Base-by-base conservation (phyloP, 2,113 vertebrate species). In the Polypterus bichir region DNA sequence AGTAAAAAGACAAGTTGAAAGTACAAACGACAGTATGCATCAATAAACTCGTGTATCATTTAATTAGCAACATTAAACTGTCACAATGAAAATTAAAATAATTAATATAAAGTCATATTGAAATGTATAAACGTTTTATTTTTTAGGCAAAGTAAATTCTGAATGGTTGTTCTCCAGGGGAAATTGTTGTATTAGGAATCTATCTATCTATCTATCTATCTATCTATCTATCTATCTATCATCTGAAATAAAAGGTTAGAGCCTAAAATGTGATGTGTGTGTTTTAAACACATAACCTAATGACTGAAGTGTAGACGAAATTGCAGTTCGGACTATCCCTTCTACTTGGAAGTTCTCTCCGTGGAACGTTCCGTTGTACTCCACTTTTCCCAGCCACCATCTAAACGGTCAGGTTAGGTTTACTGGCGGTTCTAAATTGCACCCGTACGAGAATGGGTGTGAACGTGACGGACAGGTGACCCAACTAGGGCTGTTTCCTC, bases 11-110 rank as follows among this genome's bases (percentile, higher is more conserved):
- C 11, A 60, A 66, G 46, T 60, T 62, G 54, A 76, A 62, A 78
- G 78, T 68, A 65, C 72, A 78, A 63, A 62, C 76, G 81, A 78
- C 83, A 80, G 65, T 49, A 66, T 46, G 65, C 68, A 67, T 71
- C 66, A 66, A 63, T 69, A 70, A 70, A 65, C 69, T 5, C 72
- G 73, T 74, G 76, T 76, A 78, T 74, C 60, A 70, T 81, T 83
- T 77, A 75, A 77, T 79, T 79, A 66, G 56, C 58, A 57, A 66
- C 70, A 69, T 71, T 65, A 71, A 67, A 68, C 66, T 60, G 66
- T 73, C 74, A 60, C 71, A 70, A 62, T 59, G 65, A 62, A 71
- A 74, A 69, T 69, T 70, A 62, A 59, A 64, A 67, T 59, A 68
- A 73, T 74, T 68, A 71, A 65, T 72, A 62, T 48, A 66, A 66